phyloP scores from a whole-genome alignment of 2,113 vertebrate species.

The Mormyrus iriodes region DNA sequence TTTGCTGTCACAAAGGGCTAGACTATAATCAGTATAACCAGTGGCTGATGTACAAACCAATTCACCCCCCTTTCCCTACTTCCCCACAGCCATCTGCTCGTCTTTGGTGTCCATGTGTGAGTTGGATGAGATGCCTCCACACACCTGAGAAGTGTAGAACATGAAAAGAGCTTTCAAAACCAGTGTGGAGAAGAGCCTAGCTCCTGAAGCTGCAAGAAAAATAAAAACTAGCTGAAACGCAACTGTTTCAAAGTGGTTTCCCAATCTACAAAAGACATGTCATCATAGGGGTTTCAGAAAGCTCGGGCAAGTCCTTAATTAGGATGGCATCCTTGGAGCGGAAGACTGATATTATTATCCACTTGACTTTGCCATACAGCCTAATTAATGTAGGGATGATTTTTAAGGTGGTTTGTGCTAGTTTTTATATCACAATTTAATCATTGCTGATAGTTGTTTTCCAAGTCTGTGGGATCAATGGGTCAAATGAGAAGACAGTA shows the following conservation, averaged over 20 bases:
- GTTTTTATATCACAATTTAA: background rate
- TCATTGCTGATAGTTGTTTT: background rate
- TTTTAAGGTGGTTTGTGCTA: background rate
- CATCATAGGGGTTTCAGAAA: background rate
- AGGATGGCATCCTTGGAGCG: background rate
- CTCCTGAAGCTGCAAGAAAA: background rate
- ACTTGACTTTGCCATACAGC: background rate
- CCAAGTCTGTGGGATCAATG: background rate
- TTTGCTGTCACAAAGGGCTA: background rate
- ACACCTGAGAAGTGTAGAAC: slow-evolving; percentile 54
- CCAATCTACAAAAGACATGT: background rate
- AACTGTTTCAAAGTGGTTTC: background rate
- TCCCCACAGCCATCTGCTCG: background rate
- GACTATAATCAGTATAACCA: background rate
- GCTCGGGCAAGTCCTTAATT: background rate
- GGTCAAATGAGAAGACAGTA: background rate
- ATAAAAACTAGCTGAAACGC: slow-evolving; percentile 5
- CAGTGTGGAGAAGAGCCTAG: background rate
- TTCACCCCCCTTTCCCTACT: background rate
- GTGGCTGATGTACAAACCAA: slow-evolving; percentile 28
- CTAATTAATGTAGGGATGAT: background rate
- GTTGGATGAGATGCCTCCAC: slow-evolving; percentile 30
- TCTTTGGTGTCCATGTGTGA: background rate
- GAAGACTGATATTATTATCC: background rate
- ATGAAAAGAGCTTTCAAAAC: slow-evolving; percentile 38